phyloP scores from a whole-genome alignment of 2,888 invertebrate genomes.

The Caenorhabditis plicata region DNA sequence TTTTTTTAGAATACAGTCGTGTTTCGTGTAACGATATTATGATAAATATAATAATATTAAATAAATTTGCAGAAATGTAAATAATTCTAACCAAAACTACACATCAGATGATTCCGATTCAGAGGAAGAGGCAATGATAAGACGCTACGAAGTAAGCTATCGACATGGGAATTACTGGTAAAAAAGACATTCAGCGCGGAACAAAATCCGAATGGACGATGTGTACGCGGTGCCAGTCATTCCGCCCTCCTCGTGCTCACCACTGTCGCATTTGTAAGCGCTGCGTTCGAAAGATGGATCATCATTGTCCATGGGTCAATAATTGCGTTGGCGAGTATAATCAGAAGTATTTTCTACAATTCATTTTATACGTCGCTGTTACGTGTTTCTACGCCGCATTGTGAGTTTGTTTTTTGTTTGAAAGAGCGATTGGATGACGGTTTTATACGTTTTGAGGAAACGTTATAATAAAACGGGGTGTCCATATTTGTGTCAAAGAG shows the following conservation, averaged over 20 bases:
- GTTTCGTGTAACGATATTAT: no score
- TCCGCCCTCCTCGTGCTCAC: slow-evolving; percentile 80
- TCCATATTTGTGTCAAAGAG: no score
- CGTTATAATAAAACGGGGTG: no score
- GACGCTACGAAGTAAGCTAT: no score
- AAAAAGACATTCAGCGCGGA: no score
- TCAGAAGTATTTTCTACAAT: slow-evolving; percentile 87
- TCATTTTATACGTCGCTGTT: slow-evolving; percentile 68
- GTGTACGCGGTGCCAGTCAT: slow-evolving; percentile 78
- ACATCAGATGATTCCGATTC: slow-evolving; percentile 39
- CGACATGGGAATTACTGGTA: no score
- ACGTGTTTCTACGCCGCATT: slow-evolving; percentile 49
- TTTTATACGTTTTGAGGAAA: no score
- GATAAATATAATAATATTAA: no score
- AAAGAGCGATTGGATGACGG: not conserved
- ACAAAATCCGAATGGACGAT: slow-evolving; percentile 74
- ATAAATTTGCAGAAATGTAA: no score
- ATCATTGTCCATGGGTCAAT: slow-evolving; percentile 82
- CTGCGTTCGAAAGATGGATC: slow-evolving; percentile 81
- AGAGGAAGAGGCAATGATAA: slow-evolving; percentile 32
- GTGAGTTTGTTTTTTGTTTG: slow-evolving; percentile 33
- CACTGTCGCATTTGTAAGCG: slow-evolving; percentile 84
- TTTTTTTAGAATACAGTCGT: no score
- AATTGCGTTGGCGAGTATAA: slow-evolving; percentile 89
- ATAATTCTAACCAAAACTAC: no score